phyloP scores from a whole-genome alignment of 2,888 invertebrate species.

The Melitaea athalia region DNA sequence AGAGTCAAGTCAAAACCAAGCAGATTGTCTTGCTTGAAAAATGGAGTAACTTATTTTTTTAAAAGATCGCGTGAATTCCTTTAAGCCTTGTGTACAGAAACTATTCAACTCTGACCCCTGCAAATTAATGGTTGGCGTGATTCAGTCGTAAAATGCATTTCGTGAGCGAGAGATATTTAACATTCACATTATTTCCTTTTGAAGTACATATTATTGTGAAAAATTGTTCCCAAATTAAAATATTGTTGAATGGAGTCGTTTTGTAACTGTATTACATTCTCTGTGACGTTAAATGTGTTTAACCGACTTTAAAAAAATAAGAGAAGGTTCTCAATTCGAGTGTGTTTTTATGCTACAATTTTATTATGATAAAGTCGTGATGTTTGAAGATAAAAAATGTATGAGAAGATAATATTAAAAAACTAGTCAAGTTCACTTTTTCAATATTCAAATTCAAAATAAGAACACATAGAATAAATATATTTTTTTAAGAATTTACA shows the following conservation, averaged over 20 bases:
- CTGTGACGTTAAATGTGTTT: neutral
- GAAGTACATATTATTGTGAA: conserved; percentile 2
- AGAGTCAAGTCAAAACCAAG: too few relatives aligned
- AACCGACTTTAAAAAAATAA: neutral
- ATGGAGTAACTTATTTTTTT: neutral
- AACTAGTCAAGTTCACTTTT: too few relatives aligned
- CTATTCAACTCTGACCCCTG: conserved; percentile 21
- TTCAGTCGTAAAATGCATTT: conserved; percentile 21
- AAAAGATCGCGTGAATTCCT: neutral
- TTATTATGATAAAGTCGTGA: too few relatives aligned
- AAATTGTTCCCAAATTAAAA: neutral
- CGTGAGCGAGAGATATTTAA: conserved; percentile 8
- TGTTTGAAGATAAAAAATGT: too few relatives aligned
- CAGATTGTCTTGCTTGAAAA: neutral
- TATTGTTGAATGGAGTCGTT: conserved; percentile 5
- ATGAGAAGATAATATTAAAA: too few relatives aligned
- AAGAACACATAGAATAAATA: too few relatives aligned
- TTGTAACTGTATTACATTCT: neutral
- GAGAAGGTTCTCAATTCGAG: neutral
- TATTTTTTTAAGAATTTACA: too few relatives aligned
- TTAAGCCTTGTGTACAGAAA: conserved; percentile 17
- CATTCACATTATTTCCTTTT: conserved; percentile 13
- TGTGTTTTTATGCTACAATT: neutral
- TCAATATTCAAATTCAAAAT: too few relatives aligned
- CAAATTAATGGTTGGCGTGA: conserved; percentile 21